Percentiles rank a stretch among this genome's conserved stretches.
Evolutionary conservation across 37 sponge, comb jelly and placozoan species (phyloP).

Genomic region (Beroe forskalii): DNA sequence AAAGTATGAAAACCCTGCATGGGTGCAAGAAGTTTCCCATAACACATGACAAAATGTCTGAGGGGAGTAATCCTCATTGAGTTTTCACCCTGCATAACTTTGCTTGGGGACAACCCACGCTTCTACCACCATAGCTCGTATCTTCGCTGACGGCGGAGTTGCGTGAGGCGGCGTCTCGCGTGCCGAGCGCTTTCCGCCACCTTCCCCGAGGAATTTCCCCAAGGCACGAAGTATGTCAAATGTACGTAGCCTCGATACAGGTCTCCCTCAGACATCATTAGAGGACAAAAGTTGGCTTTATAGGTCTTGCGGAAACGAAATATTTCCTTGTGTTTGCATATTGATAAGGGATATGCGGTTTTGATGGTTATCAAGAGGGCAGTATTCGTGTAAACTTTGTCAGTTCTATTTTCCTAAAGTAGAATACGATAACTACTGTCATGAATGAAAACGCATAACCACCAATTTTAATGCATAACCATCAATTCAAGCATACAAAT

Average conservation of each 20-base stretch:
- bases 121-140: constrained; percentile 33
- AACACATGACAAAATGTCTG: constrained; percentile 64
- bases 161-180: constrained; percentile 6
- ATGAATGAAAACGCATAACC: too few species aligned
- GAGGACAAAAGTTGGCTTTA: constrained; percentile 4
- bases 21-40: too few species aligned
- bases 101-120: constrained; percentile 22
- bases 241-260: constrained; percentile 65
- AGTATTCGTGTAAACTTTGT: too few species aligned
- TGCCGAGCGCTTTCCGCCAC: constrained; percentile 35
- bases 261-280: constrained; percentile 18
- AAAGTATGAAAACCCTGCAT: too few species aligned
- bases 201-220: constrained; percentile 63
- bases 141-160: background rate
- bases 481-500: too few species aligned
- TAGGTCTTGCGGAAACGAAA: background rate
- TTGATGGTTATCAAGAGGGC: too few species aligned
- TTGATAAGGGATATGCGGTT: background rate
- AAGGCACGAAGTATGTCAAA: constrained; percentile 24
- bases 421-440: too few species aligned
- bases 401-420: too few species aligned
- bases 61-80: constrained; percentile 66
- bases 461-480: too few species aligned
- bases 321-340: constrained; percentile 26
- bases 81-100: constrained; percentile 53